A percentile compares a stretch with the other conserved stretches of the same genome.
Conservation (phyloP, 2,797 vertebrate species). For the Vireo griseus region DNA sequence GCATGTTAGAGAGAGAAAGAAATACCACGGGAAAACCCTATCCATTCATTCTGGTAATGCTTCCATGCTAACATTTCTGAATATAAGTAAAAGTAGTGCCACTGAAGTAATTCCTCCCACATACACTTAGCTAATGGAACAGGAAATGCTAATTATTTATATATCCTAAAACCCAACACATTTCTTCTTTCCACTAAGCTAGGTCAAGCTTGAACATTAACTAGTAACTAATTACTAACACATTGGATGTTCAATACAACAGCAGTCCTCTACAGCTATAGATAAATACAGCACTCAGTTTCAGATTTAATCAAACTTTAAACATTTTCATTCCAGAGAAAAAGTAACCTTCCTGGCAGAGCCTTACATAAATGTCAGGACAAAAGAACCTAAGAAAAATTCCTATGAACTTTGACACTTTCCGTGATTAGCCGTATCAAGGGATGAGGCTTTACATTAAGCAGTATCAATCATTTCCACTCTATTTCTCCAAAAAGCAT, state of each 20-base stretch:
- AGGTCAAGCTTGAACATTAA: background rate
- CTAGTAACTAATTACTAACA: background rate
- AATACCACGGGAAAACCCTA: background rate
- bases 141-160: background rate
- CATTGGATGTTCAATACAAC: background rate
- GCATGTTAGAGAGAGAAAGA: background rate
- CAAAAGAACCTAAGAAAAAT: background rate
- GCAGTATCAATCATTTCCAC: background rate
- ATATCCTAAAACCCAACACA: background rate
- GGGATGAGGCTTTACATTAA: background rate
- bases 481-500: background rate
- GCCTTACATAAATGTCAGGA: background rate
- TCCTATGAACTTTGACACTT: background rate
- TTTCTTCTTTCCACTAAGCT: background rate
- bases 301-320: background rate
- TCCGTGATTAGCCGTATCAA: background rate
- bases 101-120: background rate
- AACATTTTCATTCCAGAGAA: background rate
- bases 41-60: background rate
- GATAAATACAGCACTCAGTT: background rate
- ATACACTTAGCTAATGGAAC: background rate
- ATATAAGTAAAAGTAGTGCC: background rate
- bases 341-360: background rate
- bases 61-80: background rate
- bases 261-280: background rate